Conservation (phyloP, 2,113 vertebrate species). For the Mus spicilegus region DNA sequence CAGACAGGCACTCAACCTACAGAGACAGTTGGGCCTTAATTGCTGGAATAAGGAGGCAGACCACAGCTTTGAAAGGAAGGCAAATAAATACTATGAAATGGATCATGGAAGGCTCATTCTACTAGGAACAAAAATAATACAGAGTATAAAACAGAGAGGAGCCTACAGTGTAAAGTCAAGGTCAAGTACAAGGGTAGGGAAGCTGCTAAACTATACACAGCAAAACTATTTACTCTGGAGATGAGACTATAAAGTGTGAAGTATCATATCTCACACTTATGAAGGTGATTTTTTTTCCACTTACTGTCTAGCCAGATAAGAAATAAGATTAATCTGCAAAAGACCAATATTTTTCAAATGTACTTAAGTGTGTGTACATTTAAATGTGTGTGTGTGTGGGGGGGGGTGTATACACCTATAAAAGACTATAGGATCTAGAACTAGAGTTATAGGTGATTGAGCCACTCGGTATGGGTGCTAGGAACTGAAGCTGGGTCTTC, state of each 20-base stretch:
- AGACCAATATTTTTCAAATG: not conserved
- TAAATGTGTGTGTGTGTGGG: not conserved
- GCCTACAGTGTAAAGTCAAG: not conserved
- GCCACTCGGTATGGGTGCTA: not conserved
- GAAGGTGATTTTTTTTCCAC: not conserved
- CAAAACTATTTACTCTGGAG: not conserved
- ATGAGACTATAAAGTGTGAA: not conserved
- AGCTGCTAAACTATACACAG: not conserved
- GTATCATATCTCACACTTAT: not conserved
- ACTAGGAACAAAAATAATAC: not conserved
- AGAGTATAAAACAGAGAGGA: not conserved
- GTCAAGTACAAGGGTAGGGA: slow-evolving; percentile 18
- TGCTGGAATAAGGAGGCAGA: slow-evolving; percentile 25
- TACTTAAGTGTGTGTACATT: not conserved
- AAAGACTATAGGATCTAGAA: not conserved
- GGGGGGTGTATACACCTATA: too few species aligned
- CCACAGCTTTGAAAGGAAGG: not conserved
- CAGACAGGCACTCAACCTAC: not conserved
- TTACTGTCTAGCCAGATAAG: not conserved
- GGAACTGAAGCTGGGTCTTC: not conserved
- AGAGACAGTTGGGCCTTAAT: not conserved
- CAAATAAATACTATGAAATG: slow-evolving; percentile 4
- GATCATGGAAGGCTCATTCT: not conserved
- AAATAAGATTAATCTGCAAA: slow-evolving; percentile 38
- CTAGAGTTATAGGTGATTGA: not conserved